phyloP scores from a whole-genome alignment of 1,140 invertebrate species.

The Nasonia giraulti region DNA sequence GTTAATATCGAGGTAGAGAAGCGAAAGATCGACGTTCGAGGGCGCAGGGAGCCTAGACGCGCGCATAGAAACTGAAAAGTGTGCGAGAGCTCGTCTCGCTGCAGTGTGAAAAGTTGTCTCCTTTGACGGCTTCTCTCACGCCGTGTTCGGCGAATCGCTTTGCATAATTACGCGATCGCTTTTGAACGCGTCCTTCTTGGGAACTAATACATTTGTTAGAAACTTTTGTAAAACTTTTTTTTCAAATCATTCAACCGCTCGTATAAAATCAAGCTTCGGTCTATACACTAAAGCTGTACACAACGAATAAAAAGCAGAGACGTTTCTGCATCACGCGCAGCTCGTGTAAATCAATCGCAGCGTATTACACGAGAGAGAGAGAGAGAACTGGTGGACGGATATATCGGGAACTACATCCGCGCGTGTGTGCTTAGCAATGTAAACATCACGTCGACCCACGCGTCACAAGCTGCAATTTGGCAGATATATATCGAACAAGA shows the following conservation, averaged over 20 bases:
- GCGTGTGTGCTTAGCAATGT: conserved; percentile 14
- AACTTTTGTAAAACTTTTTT: no score
- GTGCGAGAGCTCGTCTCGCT: neutral
- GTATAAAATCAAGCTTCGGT: neutral
- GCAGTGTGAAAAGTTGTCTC: conserved; percentile 26
- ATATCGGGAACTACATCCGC: neutral
- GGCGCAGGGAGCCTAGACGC: no score
- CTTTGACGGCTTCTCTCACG: neutral
- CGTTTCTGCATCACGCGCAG: neutral
- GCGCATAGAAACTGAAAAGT: neutral
- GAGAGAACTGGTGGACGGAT: neutral
- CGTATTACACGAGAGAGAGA: neutral
- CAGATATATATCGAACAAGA: conserved; percentile 26
- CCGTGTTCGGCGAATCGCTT: conserved; percentile 12
- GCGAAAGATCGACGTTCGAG: neutral
- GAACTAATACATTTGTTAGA: neutral
- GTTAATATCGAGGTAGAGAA: conserved; percentile 8
- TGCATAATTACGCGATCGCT: conserved; percentile 28
- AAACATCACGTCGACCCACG: conserved; percentile 42
- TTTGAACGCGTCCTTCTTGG: neutral
- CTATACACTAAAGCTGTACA: neutral
- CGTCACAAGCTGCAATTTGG: conserved; percentile 35
- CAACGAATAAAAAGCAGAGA: neutral
- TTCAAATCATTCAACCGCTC: no score
- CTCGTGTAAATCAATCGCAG: conserved; percentile 37